Percentiles rank a stretch among this genome's conserved stretches.
These are phyloP conservation scores for Ailurus styani DNA, from an alignment of 2,113 vertebrate genomes.

Conservation along the genomic window DNA sequence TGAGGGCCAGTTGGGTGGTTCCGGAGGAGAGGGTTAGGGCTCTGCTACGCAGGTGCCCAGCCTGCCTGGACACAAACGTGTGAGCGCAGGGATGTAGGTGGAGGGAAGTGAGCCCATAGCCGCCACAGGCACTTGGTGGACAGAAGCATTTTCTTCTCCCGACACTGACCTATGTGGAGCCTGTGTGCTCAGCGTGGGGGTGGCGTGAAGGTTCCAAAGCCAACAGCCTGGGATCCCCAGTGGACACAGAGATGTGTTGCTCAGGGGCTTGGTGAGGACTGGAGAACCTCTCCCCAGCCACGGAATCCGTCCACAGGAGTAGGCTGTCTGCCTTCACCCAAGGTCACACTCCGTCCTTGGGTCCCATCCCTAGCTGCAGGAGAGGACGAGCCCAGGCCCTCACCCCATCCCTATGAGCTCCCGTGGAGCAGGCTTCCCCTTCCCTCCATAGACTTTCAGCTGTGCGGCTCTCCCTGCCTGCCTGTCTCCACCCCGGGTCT, in stretches of 20 bases:
- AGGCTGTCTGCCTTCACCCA: rapidly evolving
- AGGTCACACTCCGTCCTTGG: not conserved
- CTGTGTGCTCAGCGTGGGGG: rapidly evolving
- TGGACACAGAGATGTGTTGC: rapidly evolving
- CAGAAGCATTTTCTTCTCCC: too few relatives aligned
- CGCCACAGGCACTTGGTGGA: rapidly evolving
- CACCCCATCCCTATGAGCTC: rapidly evolving
- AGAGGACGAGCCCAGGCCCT: rapidly evolving
- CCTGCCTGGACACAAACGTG: not conserved
- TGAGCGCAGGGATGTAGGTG: not conserved
- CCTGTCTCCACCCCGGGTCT: rapidly evolving
- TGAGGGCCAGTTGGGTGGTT: not conserved
- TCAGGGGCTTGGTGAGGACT: rapidly evolving
- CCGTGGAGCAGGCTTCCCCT: rapidly evolving
- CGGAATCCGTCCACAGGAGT: too few relatives aligned
- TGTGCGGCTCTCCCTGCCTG: rapidly evolving
- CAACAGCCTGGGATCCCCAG: rapidly evolving
- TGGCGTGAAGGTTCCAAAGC: rapidly evolving
- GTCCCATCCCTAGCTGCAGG: too few relatives aligned
- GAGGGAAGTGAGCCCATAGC: rapidly evolving
- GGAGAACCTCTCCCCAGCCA: rapidly evolving
- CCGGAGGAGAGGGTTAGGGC: not conserved
- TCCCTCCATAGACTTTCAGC: rapidly evolving
- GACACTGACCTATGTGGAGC: rapidly evolving
- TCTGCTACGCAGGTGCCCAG: not conserved